These are phyloP conservation scores for Typhlichthys eigenmanni DNA, from an alignment of 2,797 vertebrate genomes.

Conservation along the genomic window DNA sequence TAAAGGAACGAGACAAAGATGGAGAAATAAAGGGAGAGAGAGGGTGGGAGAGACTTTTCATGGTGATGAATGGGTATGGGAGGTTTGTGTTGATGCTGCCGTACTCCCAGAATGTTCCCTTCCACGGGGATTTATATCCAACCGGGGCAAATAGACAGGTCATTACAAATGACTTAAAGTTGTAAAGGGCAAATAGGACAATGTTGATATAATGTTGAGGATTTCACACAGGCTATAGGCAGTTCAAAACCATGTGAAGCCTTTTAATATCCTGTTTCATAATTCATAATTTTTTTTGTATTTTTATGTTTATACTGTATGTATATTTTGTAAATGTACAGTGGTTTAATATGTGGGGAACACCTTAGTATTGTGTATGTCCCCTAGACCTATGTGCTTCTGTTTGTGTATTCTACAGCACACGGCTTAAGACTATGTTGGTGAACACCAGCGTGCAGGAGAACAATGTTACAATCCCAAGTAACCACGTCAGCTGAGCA, in stretches of 20 bases:
- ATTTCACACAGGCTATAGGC: too few species aligned
- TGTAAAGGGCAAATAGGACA: too few species aligned
- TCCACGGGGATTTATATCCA: slow-evolving; percentile 26
- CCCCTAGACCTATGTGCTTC: not conserved
- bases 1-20: slow-evolving; percentile 40
- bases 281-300: too few species aligned
- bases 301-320: too few species aligned
- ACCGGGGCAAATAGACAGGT: slow-evolving; percentile 17
- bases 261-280: too few species aligned
- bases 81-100: slow-evolving; percentile 40
- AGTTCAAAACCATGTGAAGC: too few species aligned
- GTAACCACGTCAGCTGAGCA: not conserved
- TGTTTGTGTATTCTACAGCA: not conserved
- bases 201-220: too few species aligned
- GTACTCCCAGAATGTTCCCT: slow-evolving; percentile 22
- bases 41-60: slow-evolving; percentile 24
- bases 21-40: slow-evolving; percentile 5
- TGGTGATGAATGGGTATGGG: slow-evolving; percentile 62
- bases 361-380: not conserved
- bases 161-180: too few species aligned
- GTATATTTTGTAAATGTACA: too few species aligned
- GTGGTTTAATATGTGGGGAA: not conserved
- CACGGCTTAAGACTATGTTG: not conserved
- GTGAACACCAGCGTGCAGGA: slow-evolving; percentile 8
- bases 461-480: not conserved